These are phyloP conservation scores for Paralvinella palmiformis DNA, from an alignment of 1,140 invertebrate species.

Conservation along the genomic window DNA sequence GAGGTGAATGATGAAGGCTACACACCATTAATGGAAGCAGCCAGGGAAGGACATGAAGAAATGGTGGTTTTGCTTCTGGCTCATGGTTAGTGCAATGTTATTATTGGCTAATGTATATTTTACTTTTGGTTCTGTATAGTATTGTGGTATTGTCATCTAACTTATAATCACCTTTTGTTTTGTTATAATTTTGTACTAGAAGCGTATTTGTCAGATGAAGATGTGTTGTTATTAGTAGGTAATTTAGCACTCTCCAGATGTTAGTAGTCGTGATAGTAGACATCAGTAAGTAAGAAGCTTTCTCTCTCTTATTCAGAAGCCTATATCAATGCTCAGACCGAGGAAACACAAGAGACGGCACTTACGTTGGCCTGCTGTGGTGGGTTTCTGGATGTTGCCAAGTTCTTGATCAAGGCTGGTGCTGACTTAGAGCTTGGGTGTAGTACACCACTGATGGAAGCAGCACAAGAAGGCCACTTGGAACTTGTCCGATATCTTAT, in stretches of 20 bases:
- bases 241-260: too few relatives aligned
- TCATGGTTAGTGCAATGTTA: slow-evolving; percentile 60
- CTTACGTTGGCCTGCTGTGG: slow-evolving; percentile 94
- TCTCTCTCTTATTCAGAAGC: slow-evolving; percentile 59
- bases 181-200: too few relatives aligned
- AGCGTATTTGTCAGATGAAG: too few relatives aligned
- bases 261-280: too few relatives aligned
- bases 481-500: slow-evolving; percentile 70
- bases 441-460: slow-evolving; percentile 96
- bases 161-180: too few relatives aligned
- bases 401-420: slow-evolving; percentile 90
- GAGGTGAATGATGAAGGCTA: slow-evolving; percentile 99
- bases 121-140: not conserved
- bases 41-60: slow-evolving; percentile 95
- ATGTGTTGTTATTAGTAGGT: too few relatives aligned
- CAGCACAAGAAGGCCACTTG: slow-evolving; percentile 92
- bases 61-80: slow-evolving; percentile 91
- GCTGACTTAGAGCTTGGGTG: slow-evolving; percentile 93
- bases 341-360: slow-evolving; percentile 95
- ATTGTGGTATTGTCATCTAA: not conserved
- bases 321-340: slow-evolving; percentile 95
- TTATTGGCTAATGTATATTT: not conserved
- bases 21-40: slow-evolving; percentile 91
- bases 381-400: slow-evolving; percentile 94
- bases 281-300: too few relatives aligned